Evolutionary conservation across 2,113 vertebrate species (phyloP).

Genomic region (Ophiodon elongatus): DNA sequence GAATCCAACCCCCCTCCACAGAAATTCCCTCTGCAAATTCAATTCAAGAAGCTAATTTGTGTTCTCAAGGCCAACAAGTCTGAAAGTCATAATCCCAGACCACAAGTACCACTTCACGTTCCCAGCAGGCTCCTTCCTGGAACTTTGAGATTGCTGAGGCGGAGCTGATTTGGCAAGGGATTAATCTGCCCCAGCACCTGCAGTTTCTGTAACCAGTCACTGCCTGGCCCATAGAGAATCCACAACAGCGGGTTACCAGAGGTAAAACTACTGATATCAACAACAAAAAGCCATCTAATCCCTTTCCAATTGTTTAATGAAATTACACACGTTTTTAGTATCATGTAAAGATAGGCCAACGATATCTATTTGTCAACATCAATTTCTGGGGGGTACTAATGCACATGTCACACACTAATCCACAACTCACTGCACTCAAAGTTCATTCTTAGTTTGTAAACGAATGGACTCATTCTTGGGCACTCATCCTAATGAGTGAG

Average conservation of each 20-base stretch:
- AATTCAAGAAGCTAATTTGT: conserved; percentile 79
- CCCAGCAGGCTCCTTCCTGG: conserved; percentile 75
- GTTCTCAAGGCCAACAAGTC: conserved; percentile 81
- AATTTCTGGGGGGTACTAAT: background rate
- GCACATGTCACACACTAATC: background rate
- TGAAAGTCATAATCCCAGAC: conserved; percentile 83
- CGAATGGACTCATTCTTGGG: conserved; percentile 53
- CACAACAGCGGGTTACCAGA: conserved; percentile 35
- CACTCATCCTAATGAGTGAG: conserved; percentile 68
- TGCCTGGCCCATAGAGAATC: conserved; percentile 26
- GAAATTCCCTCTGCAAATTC: conserved; percentile 75
- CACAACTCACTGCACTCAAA: conserved; percentile 2
- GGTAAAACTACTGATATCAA: conserved; percentile 7
- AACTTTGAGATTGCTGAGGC: conserved; percentile 79
- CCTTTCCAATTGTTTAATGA: background rate
- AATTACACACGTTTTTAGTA: background rate
- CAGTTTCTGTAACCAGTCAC: conserved; percentile 58
- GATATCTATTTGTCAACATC: background rate
- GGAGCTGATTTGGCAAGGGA: conserved; percentile 78
- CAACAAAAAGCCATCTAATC: background rate
- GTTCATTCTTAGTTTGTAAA: conserved; percentile 18
- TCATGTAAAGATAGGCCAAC: background rate
- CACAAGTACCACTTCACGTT: conserved; percentile 81
- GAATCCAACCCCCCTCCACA: conserved; percentile 51
- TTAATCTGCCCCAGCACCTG: conserved; percentile 80